These are phyloP conservation scores for Troides aeacus DNA, from an alignment of 2,888 invertebrate species.

Conservation along the genomic window DNA sequence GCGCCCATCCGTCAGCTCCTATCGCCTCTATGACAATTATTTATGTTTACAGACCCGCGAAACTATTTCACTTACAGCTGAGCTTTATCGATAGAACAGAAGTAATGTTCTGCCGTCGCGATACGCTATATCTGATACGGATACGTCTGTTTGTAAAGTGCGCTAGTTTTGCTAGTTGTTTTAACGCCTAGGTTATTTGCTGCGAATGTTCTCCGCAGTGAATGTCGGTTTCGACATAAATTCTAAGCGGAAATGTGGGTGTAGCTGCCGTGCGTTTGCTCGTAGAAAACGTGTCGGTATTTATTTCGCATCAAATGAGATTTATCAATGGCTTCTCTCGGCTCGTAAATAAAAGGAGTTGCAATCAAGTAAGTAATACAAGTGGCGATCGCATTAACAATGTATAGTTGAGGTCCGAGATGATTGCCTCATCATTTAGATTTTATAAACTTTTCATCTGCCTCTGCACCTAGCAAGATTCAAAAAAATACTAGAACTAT, in stretches of 20 bases:
- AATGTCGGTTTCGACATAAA: conserved; percentile 77
- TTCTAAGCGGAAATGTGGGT: conserved; percentile 76
- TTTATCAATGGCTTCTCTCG: conserved; percentile 55
- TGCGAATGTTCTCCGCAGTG: conserved; percentile 69
- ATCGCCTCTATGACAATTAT: conserved; percentile 79
- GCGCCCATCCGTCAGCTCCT: conserved; percentile 71
- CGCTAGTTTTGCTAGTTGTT: conserved; percentile 74
- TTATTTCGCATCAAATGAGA: conserved; percentile 66
- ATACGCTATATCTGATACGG: conserved; percentile 78
- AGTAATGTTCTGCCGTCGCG: conserved; percentile 76
- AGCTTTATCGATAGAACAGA: conserved; percentile 78
- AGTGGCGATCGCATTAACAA: conserved; percentile 9
- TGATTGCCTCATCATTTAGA: no score
- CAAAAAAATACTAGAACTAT: neutral
- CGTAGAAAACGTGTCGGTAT: conserved; percentile 59
- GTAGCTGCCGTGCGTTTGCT: conserved; percentile 70
- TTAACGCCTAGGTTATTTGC: conserved; percentile 79
- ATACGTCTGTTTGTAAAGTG: conserved; percentile 79
- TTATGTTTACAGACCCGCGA: conserved; percentile 73
- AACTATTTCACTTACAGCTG: conserved; percentile 78
- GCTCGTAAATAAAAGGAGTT: conserved; percentile 46
- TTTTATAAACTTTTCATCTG: neutral
- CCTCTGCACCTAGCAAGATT: neutral
- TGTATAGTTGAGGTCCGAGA: conserved; percentile 24
- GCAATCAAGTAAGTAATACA: conserved; percentile 27